Evolutionary conservation across 2,888 invertebrate genomes (phyloP).

Genomic region (Lasioglossum lativentre): DNA sequence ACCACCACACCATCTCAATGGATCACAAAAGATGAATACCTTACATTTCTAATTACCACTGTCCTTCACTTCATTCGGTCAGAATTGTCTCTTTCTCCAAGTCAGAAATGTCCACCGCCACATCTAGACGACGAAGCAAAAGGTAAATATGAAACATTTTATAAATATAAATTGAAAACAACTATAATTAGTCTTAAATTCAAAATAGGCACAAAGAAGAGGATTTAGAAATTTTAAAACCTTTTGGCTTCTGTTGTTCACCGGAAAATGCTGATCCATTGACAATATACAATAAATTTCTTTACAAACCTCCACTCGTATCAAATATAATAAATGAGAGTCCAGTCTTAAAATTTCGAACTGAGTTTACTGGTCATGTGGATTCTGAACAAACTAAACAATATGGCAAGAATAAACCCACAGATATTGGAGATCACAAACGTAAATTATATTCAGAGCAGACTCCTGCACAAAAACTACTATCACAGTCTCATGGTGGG

Average conservation of each 20-base stretch:
- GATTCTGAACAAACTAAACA: background rate
- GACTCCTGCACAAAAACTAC: background rate
- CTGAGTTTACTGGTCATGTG: slow-evolving; percentile 27
- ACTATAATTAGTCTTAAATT: background rate
- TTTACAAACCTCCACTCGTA: slow-evolving; percentile 49
- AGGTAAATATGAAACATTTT: slow-evolving; percentile 34
- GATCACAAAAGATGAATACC: background rate
- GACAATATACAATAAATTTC: slow-evolving; percentile 53
- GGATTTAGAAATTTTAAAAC: slow-evolving; percentile 35
- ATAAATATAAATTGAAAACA: background rate
- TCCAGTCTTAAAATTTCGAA: slow-evolving; percentile 65
- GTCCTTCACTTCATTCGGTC: slow-evolving; percentile 30
- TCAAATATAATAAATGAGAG: slow-evolving; percentile 58
- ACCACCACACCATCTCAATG: slow-evolving; percentile 23
- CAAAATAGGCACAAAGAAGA: slow-evolving; percentile 4
- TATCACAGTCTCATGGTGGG: background rate
- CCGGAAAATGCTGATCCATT: slow-evolving; percentile 54
- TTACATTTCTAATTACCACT: background rate
- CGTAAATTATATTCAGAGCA: slow-evolving; percentile 11
- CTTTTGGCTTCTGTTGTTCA: slow-evolving; percentile 70
- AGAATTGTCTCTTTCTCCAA: slow-evolving; percentile 34
- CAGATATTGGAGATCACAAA: slow-evolving; percentile 18
- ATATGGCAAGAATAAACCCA: background rate
- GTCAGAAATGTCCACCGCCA: background rate
- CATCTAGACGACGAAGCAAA: background rate